A percentile compares a stretch with the other conserved stretches of the same genome.
Evolutionary conservation across 2,888 invertebrate species (phyloP).

Genomic region (Machimus atricapillus): DNA sequence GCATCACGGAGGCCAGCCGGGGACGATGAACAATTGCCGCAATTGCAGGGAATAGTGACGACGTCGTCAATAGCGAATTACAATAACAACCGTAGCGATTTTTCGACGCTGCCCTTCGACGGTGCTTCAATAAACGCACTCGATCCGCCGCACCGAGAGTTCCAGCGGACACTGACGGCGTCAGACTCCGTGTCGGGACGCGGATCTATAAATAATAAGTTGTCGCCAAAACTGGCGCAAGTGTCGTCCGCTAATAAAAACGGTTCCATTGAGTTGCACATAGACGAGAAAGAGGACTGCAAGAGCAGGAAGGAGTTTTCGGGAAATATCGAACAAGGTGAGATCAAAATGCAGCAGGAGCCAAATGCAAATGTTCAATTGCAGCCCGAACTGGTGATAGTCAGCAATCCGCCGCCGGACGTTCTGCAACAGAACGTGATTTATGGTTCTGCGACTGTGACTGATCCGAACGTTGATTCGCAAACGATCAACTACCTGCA

Average conservation of each 20-base stretch:
- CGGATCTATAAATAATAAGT: conserved; percentile 51
- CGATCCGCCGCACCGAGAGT: conserved; percentile 44
- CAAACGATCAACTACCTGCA: conserved; percentile 57
- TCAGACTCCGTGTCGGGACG: conserved; percentile 35
- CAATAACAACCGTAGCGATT: conserved; percentile 47
- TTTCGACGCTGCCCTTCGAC: conserved; percentile 43
- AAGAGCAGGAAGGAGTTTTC: not conserved
- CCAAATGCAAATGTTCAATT: conserved; percentile 61
- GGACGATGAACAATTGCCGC: conserved; percentile 71
- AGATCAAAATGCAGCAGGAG: conserved; percentile 59
- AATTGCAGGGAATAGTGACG: conserved; percentile 52
- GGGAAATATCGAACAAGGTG: conserved; percentile 22
- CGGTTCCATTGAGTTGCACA: not conserved
- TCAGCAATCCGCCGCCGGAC: conserved; percentile 53
- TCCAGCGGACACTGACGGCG: conserved; percentile 33
- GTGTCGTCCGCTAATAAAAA: conserved; percentile 27
- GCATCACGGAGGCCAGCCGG: conserved; percentile 83
- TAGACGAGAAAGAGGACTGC: not conserved
- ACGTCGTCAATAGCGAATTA: conserved; percentile 47
- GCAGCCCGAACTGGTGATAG: conserved; percentile 62
- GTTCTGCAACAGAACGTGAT: conserved; percentile 38
- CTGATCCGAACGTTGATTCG: conserved; percentile 53
- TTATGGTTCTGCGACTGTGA: conserved; percentile 27
- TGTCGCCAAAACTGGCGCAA: conserved; percentile 49
- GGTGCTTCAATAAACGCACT: conserved; percentile 44